Evolutionary conservation across 2,888 invertebrate genomes (phyloP).

Genomic region (Eumerus sabulonum): DNA sequence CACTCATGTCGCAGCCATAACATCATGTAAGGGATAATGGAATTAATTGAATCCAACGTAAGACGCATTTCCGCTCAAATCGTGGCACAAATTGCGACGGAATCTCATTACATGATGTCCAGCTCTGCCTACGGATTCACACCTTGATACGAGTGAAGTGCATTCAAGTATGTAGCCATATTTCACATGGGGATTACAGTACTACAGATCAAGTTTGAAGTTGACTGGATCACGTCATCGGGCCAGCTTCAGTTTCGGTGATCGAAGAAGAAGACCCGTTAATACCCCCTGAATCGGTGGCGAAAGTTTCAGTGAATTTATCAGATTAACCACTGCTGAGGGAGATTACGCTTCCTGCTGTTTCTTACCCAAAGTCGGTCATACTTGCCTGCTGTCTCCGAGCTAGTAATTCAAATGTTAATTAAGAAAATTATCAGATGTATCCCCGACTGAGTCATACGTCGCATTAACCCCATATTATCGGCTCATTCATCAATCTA

Average conservation of each 20-base stretch:
- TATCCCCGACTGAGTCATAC: conserved; percentile 53
- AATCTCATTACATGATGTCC: conserved; percentile 48
- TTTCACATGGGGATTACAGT: conserved; percentile 15
- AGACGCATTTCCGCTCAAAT: conserved; percentile 19
- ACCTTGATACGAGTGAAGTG: conserved; percentile 27
- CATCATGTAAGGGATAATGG: conserved; percentile 57
- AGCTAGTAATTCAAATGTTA: conserved; percentile 62
- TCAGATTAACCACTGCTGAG: conserved; percentile 24
- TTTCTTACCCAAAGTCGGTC: not conserved
- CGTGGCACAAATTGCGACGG: conserved; percentile 31
- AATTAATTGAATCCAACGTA: conserved; percentile 58
- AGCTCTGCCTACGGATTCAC: conserved; percentile 40
- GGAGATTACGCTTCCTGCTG: conserved; percentile 25
- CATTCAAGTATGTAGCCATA: not conserved
- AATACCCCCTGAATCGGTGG: conserved; percentile 46
- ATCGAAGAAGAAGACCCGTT: conserved; percentile 41
- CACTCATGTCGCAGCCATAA: conserved; percentile 51
- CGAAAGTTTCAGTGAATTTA: conserved; percentile 51
- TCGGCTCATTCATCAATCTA: conserved; percentile 64
- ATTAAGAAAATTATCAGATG: conserved; percentile 66
- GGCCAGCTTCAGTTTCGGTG: conserved; percentile 26
- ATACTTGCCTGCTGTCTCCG: conserved; percentile 7
- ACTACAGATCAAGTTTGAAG: conserved; percentile 41
- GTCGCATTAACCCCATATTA: conserved; percentile 67
- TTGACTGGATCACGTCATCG: conserved; percentile 22